phyloP scores from a whole-genome alignment of 2,113 vertebrate species.

The Nerophis lumbriciformis region DNA sequence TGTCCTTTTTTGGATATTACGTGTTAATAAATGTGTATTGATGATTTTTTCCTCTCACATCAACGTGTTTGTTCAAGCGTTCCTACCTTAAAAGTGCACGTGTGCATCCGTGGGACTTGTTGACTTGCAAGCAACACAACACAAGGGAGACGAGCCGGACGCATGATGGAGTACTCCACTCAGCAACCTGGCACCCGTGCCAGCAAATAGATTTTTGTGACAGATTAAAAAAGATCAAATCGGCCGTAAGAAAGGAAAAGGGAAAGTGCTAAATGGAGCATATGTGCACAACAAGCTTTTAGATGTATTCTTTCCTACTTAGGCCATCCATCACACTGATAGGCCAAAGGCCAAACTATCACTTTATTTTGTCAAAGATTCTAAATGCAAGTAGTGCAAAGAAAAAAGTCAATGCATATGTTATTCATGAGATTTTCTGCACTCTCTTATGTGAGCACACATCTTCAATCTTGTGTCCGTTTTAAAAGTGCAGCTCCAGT shows the following conservation, averaged over 20 bases:
- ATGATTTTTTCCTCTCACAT: conserved; percentile 21
- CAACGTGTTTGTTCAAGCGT: conserved; percentile 20
- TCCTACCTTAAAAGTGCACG: conserved; percentile 43
- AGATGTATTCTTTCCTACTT: conserved; percentile 69
- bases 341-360: conserved; percentile 49
- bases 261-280: conserved; percentile 73
- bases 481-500: no score
- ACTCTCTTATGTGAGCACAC: no score
- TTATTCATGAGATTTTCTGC: no score
- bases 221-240: conserved; percentile 77
- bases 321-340: conserved; percentile 59
- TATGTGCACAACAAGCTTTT: conserved; percentile 70
- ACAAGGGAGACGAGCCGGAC: conserved; percentile 52
- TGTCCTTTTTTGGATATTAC: no score
- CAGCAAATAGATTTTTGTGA: conserved; percentile 76
- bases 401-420: not conserved
- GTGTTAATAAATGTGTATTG: no score
- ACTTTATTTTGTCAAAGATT: conserved; percentile 18
- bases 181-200: conserved; percentile 69
- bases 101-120: conserved; percentile 56
- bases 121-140: conserved; percentile 46
- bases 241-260: conserved; percentile 71
- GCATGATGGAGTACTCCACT: conserved; percentile 70
- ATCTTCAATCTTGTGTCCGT: no score
- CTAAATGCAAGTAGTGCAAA: not conserved